Base-by-base conservation (phyloP, 2,888 invertebrate genomes). In the Formica aserva region DNA sequence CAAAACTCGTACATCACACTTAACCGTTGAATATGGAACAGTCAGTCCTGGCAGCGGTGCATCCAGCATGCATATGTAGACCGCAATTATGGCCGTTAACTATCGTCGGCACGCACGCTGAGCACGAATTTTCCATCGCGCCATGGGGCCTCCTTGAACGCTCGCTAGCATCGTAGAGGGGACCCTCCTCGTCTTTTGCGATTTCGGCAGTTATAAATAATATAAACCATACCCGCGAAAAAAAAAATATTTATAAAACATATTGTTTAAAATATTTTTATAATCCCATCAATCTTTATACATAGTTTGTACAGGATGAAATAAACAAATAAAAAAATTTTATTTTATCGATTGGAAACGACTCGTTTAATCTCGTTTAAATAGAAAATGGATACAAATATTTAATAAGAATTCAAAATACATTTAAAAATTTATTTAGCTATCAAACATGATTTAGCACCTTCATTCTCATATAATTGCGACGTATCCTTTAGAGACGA, bases 11-110 rank as follows among this genome's bases (percentile, higher is more conserved):
- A 92, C 91, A 93, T 94, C 94, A 93, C 91, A 92, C 92, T 93
- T 92, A 92, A 93, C 93, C 92, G 92, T 93, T 93, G 94, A 94
- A 94, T 94, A 94, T 94, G 93, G 91, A 94, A 93, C 92, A 92
- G 92, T 91, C 91, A 88, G 84, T 89, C 87, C 77, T 80, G 89
- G 81, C 78, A 87, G 83, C 86, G 57, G 78, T 86, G 86, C 89
- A 89, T 88, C 85, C 90, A 89, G 85, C 88, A 85, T 90, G 91
- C 91, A 92, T 93, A 93, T 92, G 93, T 92, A 90, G 90, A 84
- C 88, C 76, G 91, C 91, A 92, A 92, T 92, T 92, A 91, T 89
- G 84, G 85, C 82, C 90, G 89, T 91, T 91, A 92, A 91, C 91
- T 92, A 92, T 91, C 91, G 89, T 88, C 91, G 88, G 91, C 92